These are phyloP conservation scores for Busseola fusca DNA, from an alignment of 2,888 invertebrate species.

Conservation along the genomic window DNA sequence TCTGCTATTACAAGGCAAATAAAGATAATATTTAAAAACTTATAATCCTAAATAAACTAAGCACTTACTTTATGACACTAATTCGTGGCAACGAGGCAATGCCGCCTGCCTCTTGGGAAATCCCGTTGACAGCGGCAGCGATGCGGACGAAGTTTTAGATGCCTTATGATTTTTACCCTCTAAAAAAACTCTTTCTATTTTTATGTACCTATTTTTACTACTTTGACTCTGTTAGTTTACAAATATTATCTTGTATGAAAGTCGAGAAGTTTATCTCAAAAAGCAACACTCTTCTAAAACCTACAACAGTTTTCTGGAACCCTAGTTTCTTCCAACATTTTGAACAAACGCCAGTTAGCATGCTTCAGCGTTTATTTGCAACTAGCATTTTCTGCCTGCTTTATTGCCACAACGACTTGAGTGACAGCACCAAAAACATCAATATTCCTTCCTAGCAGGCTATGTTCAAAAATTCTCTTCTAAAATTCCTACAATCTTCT, in stretches of 20 bases:
- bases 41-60: too few relatives aligned
- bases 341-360: slow-evolving; percentile 42
- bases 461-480: not conserved
- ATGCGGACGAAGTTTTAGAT: not conserved
- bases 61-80: not conserved
- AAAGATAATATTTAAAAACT: too few relatives aligned
- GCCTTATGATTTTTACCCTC: not conserved
- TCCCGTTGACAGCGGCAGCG: not conserved
- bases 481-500: not conserved
- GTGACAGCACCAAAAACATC: not conserved
- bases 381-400: slow-evolving; percentile 63
- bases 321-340: not conserved
- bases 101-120: not conserved
- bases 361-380: slow-evolving; percentile 62
- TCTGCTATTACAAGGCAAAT: too few relatives aligned
- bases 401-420: not conserved
- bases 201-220: too few relatives aligned
- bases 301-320: not conserved
- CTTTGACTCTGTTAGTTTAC: not conserved
- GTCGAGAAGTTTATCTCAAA: too few relatives aligned
- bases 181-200: not conserved
- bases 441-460: not conserved
- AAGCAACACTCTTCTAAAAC: not conserved
- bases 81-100: not conserved
- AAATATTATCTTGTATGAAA: not conserved